Base-by-base conservation (phyloP, 2,888 invertebrate genomes). In the Aleiodes testaceus region DNA sequence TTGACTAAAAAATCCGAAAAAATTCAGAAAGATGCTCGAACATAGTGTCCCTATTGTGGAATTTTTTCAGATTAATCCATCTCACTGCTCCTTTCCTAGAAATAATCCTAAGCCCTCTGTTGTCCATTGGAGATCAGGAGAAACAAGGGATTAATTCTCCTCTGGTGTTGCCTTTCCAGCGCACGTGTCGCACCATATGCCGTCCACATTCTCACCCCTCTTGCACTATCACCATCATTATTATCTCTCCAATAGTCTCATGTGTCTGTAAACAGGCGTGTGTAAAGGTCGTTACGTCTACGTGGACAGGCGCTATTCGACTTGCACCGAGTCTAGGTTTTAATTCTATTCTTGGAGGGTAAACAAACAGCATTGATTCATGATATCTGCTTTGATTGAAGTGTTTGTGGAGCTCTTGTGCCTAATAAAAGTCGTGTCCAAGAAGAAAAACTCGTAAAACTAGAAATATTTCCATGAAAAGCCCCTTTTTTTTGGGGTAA, bases 131-230 rank as follows among this genome's bases (percentile, higher is more conserved):
- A 26, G 26, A 26, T 26, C 5, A 26, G 18, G 59, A 16, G 30
- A 42, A 30, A 42, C 5, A 14, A 42, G 59, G 36, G 42, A 14
- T 7, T 22, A 26, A n/a, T 16, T 3, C 16, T 11, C 42, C 42
- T 14, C 59, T 36, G 36, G 59, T 59, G 59, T 59, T 36, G 59
- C 42, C 26, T 59, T 59, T 42, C 59, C 16, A 16, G 42, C 42
- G 77, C 77, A 78, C 76, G 77, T 79, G 79, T 79, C 77, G 78
- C 78, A 78, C 79, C 79, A 77, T 77, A 75, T 71, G 59, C 36
- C 63, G 42, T 59, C 66, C 66, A 36, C 11, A 73, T 72, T 72
- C 74, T 76, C 77, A 79, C 78, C 78, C 78, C 36, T 36, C 36
- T 9, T 36, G 7, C 42, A 18, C 42, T 11, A 18, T 50, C 50